Evolutionary conservation across 2,888 invertebrate genomes (phyloP).

Genomic region (Diplolepis rosae): DNA sequence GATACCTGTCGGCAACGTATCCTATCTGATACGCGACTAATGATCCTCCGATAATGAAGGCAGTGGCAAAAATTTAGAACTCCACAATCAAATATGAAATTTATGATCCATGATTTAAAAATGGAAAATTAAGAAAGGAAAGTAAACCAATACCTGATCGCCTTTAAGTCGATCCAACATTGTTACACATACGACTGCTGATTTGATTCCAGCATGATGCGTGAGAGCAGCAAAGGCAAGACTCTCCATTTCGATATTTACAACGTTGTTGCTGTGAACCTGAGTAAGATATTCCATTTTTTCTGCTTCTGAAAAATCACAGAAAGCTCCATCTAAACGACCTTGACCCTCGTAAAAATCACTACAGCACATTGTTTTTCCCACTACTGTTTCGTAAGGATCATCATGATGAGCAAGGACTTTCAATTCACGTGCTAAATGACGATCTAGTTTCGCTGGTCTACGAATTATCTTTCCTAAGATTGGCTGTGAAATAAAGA

Average conservation of each 20-base stretch:
- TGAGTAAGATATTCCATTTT: conserved; percentile 90
- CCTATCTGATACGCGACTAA: no score
- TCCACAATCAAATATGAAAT: no score
- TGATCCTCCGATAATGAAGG: no score
- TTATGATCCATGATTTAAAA: not conserved
- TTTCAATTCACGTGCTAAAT: conserved; percentile 86
- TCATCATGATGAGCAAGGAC: conserved; percentile 82
- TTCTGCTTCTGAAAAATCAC: conserved; percentile 92
- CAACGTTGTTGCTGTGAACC: conserved; percentile 85
- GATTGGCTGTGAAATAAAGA: conserved; percentile 85
- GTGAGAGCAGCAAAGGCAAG: conserved; percentile 95
- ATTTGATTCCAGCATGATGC: conserved; percentile 92
- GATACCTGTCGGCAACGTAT: no score
- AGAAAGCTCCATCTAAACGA: conserved; percentile 96
- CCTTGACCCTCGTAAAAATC: conserved; percentile 99
- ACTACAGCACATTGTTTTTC: conserved; percentile 96
- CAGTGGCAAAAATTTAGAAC: no score
- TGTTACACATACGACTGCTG: conserved; percentile 96
- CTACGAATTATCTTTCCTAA: conserved; percentile 88
- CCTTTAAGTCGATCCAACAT: conserved; percentile 93
- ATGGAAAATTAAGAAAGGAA: not conserved
- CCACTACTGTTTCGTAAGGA: conserved; percentile 90
- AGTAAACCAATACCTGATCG: conserved; percentile 84
- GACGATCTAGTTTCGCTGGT: conserved; percentile 88
- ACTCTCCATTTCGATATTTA: conserved; percentile 98